These are phyloP conservation scores for Protaetia brevitarsis DNA, from an alignment of 1,140 invertebrate species.

Conservation along the genomic window DNA sequence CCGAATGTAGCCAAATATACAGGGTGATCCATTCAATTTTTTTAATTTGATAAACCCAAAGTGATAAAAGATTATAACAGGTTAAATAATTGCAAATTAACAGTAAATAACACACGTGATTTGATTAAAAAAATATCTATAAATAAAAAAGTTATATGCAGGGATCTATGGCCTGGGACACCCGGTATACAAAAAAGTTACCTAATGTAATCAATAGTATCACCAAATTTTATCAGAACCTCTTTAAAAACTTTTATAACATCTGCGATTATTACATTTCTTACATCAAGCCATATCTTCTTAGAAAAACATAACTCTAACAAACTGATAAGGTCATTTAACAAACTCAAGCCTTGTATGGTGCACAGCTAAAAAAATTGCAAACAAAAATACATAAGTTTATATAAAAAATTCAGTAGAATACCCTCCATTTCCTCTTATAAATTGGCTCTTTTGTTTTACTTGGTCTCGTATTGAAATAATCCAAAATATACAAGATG, in stretches of 20 bases:
- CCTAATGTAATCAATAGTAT: conserved; percentile 53
- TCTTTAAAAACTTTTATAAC: conserved; percentile 39
- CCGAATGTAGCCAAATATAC: no score
- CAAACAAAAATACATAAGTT: conserved; percentile 10
- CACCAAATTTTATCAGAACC: conserved; percentile 42
- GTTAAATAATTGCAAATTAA: no score
- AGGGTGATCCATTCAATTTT: no score
- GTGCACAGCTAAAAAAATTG: conserved; percentile 40
- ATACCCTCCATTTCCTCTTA: not conserved
- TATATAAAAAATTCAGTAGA: conserved; percentile 18
- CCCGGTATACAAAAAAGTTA: conserved; percentile 32
- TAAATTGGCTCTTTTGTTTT: conserved; percentile 23
- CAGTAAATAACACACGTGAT: no score
- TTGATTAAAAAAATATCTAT: no score
- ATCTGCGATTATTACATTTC: conserved; percentile 22
- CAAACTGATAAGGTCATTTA: conserved; percentile 39
- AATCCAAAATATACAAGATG: conserved; percentile 47
- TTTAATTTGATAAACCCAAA: no score
- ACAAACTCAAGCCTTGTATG: conserved; percentile 39
- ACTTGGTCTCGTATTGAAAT: conserved; percentile 39
- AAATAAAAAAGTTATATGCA: no score
- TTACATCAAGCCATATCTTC: conserved; percentile 30
- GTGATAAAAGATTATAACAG: no score
- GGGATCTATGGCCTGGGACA: no score
- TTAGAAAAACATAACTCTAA: conserved; percentile 32